Evolutionary conservation across 2,888 invertebrate genomes (phyloP).

Genomic region (Ectobius pallidus): DNA sequence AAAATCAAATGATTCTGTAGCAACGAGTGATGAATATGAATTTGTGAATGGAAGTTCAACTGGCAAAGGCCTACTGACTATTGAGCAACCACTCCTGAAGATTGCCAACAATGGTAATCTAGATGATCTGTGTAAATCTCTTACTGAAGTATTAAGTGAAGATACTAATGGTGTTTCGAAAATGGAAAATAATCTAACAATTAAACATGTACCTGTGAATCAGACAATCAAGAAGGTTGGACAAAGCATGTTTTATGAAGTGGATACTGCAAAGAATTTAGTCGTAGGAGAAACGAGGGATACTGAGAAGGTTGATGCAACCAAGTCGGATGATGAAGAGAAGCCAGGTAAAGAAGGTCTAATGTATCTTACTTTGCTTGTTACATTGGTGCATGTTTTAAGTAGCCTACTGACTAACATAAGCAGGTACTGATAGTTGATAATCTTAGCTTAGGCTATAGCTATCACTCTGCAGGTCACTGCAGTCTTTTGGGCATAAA

Average conservation of each 20-base stretch:
- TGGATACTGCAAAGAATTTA: slow-evolving; percentile 48
- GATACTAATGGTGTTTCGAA: slow-evolving; percentile 34
- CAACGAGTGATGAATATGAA: slow-evolving; percentile 73
- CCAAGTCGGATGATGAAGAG: slow-evolving; percentile 60
- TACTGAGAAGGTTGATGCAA: slow-evolving; percentile 75
- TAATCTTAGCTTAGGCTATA: too few species aligned
- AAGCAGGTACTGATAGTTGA: too few species aligned
- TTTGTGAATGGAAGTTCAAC: slow-evolving; percentile 61
- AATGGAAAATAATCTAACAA: slow-evolving; percentile 39
- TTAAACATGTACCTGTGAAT: slow-evolving; percentile 38
- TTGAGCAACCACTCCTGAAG: slow-evolving; percentile 61
- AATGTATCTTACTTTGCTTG: too few species aligned
- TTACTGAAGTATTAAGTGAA: slow-evolving; percentile 60
- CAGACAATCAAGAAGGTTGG: slow-evolving; percentile 57
- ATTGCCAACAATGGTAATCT: slow-evolving; percentile 69
- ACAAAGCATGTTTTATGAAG: slow-evolving; percentile 60
- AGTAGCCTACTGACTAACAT: too few species aligned
- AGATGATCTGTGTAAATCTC: slow-evolving; percentile 65
- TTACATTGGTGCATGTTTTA: too few species aligned
- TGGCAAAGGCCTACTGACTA: slow-evolving; percentile 43
- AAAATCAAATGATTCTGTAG: slow-evolving; percentile 70
- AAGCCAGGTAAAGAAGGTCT: slow-evolving; percentile 9
- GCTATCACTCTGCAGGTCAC: too few species aligned
- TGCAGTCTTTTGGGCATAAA: too few species aligned
- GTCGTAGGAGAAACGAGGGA: slow-evolving; percentile 50